Conservation (phyloP, 1,140 invertebrate genomes). For the Sarcophaga bullata region DNA sequence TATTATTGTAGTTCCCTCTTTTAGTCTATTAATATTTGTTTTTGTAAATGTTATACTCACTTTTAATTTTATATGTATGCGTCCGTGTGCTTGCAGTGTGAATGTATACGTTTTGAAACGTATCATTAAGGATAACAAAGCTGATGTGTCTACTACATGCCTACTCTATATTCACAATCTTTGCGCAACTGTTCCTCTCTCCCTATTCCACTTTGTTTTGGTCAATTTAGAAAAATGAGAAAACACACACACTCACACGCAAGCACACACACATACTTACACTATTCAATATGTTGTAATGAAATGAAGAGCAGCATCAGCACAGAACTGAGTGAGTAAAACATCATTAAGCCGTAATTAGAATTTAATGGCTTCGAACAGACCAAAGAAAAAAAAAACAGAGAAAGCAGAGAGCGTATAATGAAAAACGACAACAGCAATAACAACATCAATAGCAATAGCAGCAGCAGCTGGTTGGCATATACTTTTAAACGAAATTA, state of each 20-base stretch:
- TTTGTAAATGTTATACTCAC: too few relatives aligned
- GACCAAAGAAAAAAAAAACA: neutral
- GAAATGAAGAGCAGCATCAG: neutral
- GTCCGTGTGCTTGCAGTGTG: neutral
- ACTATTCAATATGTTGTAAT: too few relatives aligned
- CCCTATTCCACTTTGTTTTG: neutral
- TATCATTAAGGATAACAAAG: constrained; percentile 11
- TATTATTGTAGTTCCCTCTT: neutral
- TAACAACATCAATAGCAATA: too few relatives aligned
- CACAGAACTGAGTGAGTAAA: constrained; percentile 17
- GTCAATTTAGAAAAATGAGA: neutral
- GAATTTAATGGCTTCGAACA: constrained; percentile 26
- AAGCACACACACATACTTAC: neutral
- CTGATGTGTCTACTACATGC: neutral
- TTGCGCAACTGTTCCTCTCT: neutral
- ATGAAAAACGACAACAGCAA: too few relatives aligned
- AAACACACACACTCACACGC: neutral
- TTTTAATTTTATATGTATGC: neutral
- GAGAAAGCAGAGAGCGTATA: too few relatives aligned
- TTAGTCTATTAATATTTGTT: too few relatives aligned
- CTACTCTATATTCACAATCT: too few relatives aligned
- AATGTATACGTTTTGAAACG: neutral
- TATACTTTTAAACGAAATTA: too few relatives aligned
- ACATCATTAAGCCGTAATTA: constrained; percentile 30
- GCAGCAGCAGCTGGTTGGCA: too few relatives aligned